These are phyloP conservation scores for Coremacera marginata DNA, from an alignment of 2,888 invertebrate species.

Conservation along the genomic window DNA sequence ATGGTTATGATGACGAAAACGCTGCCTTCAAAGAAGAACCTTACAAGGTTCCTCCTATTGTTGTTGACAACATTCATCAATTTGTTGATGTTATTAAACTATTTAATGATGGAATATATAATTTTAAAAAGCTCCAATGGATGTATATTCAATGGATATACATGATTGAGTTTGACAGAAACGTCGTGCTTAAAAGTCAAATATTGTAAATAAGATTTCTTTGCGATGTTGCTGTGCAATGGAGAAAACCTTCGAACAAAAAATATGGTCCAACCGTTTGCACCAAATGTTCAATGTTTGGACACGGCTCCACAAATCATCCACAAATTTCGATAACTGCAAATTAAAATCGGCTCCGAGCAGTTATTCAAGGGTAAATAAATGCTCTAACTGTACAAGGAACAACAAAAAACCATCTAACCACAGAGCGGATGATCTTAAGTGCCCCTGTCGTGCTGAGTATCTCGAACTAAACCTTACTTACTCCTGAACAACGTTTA, in stretches of 20 bases:
- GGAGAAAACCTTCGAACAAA: conserved; percentile 17
- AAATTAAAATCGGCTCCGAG: not conserved
- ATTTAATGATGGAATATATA: no score
- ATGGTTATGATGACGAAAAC: not conserved
- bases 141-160: no score
- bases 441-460: conserved; percentile 14
- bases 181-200: not conserved
- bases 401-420: conserved; percentile 11
- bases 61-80: no score
- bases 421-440: conserved; percentile 11
- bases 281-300: conserved; percentile 29
- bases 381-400: conserved; percentile 18
- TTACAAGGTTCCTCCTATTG: no score
- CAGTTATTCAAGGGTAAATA: not conserved
- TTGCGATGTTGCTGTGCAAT: not conserved
- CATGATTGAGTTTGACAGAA: conserved; percentile 23
- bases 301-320: conserved; percentile 24
- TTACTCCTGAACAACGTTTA: no score
- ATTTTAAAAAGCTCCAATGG: no score
- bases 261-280: conserved; percentile 26
- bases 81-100: no score
- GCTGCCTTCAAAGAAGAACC: no score
- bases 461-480: not conserved
- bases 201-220: conserved; percentile 14
- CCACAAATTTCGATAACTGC: not conserved